A percentile compares a stretch with the other conserved stretches of the same genome.
Evolutionary conservation across 2,888 invertebrate species (phyloP).

Genomic region (Hydropsyche betteni): DNA sequence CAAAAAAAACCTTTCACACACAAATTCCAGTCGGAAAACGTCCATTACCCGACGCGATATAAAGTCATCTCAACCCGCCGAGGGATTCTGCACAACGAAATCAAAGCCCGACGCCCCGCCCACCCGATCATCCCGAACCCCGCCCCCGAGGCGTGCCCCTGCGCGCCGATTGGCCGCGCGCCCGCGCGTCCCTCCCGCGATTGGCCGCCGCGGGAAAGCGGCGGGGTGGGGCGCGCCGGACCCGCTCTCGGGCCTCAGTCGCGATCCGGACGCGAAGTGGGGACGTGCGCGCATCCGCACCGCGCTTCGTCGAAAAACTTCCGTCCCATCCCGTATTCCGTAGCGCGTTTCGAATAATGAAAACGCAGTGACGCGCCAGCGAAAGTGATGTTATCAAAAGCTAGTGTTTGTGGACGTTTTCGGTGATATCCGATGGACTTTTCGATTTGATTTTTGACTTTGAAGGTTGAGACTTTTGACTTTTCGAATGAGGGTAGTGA

Average conservation of each 20-base stretch:
- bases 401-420: neutral
- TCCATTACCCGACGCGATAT: conserved; percentile 10
- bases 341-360: no score
- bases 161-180: conserved; percentile 33
- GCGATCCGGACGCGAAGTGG: conserved; percentile 35
- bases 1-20: no score
- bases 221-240: conserved; percentile 52
- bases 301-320: neutral
- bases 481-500: neutral
- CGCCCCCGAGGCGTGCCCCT: conserved; percentile 1
- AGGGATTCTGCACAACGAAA: conserved; percentile 32
- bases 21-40: neutral
- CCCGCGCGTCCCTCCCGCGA: conserved; percentile 54
- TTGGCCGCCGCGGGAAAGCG: conserved; percentile 54
- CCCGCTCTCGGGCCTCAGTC: conserved; percentile 54
- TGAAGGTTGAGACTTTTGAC: neutral
- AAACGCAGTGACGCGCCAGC: no score
- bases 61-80: conserved; percentile 21
- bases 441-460: conserved; percentile 51
- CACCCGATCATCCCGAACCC: conserved; percentile 7
- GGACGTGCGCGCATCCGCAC: conserved; percentile 40
- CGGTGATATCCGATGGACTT: neutral
- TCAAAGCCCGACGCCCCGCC: conserved; percentile 26
- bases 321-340: no score
- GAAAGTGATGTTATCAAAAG: no score